Evolutionary conservation across 64 coral and sea anemone species (phyloP).

Genomic region (Dendronephthya gigantea): DNA sequence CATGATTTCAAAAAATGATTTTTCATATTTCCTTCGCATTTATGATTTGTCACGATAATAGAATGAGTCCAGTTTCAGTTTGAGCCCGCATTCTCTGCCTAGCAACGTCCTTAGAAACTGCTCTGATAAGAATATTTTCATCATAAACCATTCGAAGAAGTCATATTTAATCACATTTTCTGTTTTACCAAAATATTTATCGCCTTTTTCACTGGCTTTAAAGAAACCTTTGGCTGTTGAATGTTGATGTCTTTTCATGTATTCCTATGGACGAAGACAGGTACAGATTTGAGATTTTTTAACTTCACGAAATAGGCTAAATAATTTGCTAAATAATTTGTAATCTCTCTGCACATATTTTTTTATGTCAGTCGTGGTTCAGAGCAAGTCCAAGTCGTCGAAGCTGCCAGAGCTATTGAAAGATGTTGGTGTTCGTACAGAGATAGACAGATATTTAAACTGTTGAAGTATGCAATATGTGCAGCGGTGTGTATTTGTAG

Average conservation of each 20-base stretch:
- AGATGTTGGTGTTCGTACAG: slow-evolving; percentile 71
- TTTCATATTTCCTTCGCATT: too few species aligned
- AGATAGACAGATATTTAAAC: slow-evolving; percentile 88
- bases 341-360: too few species aligned
- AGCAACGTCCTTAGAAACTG: neutral
- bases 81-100: neutral
- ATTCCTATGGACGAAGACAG: neutral
- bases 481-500: slow-evolving; percentile 68
- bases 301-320: too few species aligned
- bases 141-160: neutral
- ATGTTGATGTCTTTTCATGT: too few species aligned
- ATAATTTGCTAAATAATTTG: too few species aligned
- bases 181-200: neutral
- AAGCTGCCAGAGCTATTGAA: slow-evolving; percentile 68
- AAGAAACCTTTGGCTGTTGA: too few species aligned
- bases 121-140: neutral
- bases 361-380: neutral
- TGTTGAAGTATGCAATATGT: slow-evolving; percentile 95
- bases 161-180: too few species aligned
- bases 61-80: neutral
- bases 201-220: too few species aligned
- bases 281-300: neutral
- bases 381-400: slow-evolving; percentile 29
- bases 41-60: too few species aligned
- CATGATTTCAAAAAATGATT: too few species aligned